Evolutionary conservation across 2,113 vertebrate species (phyloP), one percentile per base, ranked within the genome.

Genomic region (Maccullochella peelii): DNA sequence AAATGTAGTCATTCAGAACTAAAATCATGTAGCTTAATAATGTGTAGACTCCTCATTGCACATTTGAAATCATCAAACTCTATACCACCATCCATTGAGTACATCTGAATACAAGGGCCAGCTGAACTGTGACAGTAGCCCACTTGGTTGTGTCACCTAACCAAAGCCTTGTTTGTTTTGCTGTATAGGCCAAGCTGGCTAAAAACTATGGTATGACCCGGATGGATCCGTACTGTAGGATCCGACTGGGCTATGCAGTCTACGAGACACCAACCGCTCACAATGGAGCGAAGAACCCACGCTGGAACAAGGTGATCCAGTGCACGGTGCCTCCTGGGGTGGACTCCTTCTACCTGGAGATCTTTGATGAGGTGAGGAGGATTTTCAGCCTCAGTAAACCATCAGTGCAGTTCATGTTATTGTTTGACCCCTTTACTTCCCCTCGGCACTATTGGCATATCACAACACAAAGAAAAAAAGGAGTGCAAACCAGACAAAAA

Each of bases 161-260:
- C 15, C 21, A 16, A 70, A 67, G 16, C 6, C 15, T 3, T 75
- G 11, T 67, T 77, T 79, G 2, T 73, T 66, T 74, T 11, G 18
- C 21, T 78, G 2, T 23, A 2, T 62, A 99, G 98, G 98, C 97
- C 33, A 99, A 99, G 89, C 80, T 99, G 82, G 98, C 98, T 1
- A 99, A 99, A 91, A 99, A 99, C 88, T 99, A 99, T 0, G 98
- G 98, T 0, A 97, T 99, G 97, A 99, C 98, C 0, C 97, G 98
- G 18, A 99, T 99, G 98, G 98, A 99, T 89, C 98, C 98, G 0
- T 99, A 99, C 80, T 99, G 98, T 73, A 94, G 98, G 3, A 94
- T 99, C 82, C 95, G 98, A 27, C 94, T 99, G 71, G 98, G 98
- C 1, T 99, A 98, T 0, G 97, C 98, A 0, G 98, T 99, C 30